phyloP scores from a whole-genome alignment of 2,113 vertebrate species.

The Periophthalmodon schlosseri region DNA sequence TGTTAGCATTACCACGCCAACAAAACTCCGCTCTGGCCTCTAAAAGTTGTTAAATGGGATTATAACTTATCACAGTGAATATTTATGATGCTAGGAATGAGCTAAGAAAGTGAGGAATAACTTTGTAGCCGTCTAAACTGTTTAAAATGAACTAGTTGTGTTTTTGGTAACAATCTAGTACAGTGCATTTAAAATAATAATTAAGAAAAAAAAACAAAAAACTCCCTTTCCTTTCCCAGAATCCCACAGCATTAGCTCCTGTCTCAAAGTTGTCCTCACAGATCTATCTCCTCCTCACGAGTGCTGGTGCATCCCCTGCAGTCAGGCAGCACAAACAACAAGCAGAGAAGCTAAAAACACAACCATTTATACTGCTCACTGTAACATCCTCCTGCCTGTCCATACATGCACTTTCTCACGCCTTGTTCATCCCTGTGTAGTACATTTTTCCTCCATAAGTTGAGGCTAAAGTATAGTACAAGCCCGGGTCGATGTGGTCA shows the following conservation, averaged over 20 bases:
- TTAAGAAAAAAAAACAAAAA: too few species aligned
- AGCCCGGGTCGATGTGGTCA: slow-evolving; percentile 5
- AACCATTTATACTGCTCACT: slow-evolving; percentile 5
- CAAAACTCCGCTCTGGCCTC: too few species aligned
- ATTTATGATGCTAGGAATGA: too few species aligned
- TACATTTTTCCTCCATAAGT: slow-evolving; percentile 16
- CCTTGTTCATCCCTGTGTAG: slow-evolving; percentile 14
- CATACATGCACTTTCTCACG: slow-evolving; percentile 8
- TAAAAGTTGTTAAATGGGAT: too few species aligned
- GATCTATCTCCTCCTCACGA: background rate
- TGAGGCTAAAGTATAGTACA: background rate
- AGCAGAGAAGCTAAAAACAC: slow-evolving; percentile 5
- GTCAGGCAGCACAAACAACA: slow-evolving; percentile 4
- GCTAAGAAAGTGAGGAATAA: too few species aligned
- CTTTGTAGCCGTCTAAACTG: too few species aligned
- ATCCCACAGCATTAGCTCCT: background rate
- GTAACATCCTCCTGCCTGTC: background rate
- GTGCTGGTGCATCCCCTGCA: background rate
- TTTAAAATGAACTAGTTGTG: too few species aligned
- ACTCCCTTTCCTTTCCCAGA: background rate
- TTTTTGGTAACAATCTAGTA: too few species aligned
- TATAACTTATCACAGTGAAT: too few species aligned
- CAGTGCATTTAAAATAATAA: too few species aligned
- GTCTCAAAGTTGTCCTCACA: background rate
- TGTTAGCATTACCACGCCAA: too few species aligned